Evolutionary conservation across 2,797 vertebrate genomes (phyloP).

Genomic region (Hephaestus fuliginosus): DNA sequence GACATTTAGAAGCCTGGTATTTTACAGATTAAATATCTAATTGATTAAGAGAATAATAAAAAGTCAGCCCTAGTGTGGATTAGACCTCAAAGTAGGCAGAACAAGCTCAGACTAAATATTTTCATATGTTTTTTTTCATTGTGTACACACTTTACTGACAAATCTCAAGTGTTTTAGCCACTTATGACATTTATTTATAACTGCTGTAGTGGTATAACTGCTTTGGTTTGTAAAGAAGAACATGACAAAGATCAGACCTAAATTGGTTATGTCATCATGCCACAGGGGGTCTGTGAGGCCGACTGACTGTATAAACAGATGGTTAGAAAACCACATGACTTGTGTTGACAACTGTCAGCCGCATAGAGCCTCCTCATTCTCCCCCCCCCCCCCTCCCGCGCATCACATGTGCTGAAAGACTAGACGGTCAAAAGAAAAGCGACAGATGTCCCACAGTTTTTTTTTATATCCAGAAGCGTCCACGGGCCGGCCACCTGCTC

Average conservation of each 20-base stretch:
- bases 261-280: conserved; percentile 9
- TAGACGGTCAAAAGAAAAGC: conserved; percentile 47
- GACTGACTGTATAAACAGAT: conserved; percentile 53
- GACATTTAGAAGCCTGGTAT: neutral
- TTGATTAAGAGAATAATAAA: neutral
- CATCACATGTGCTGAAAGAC: conserved; percentile 66
- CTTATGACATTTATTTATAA: neutral
- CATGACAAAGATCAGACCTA: neutral
- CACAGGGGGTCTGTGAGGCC: conserved; percentile 25
- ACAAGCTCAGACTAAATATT: neutral
- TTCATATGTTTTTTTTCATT: neutral
- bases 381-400: neutral
- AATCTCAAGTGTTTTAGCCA: neutral
- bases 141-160: neutral
- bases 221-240: neutral
- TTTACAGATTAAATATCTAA: neutral
- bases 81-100: conserved; percentile 16
- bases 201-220: neutral
- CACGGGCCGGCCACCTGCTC: conserved; percentile 59
- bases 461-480: conserved; percentile 78
- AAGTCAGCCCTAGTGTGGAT: neutral
- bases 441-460: conserved; percentile 65
- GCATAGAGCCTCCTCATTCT: conserved; percentile 4
- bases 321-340: conserved; percentile 65
- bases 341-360: conserved; percentile 72